A percentile compares a stretch with the other conserved stretches of the same genome.
phyloP scores from a whole-genome alignment of 2,888 invertebrate species.

The Drosophila monieri region DNA sequence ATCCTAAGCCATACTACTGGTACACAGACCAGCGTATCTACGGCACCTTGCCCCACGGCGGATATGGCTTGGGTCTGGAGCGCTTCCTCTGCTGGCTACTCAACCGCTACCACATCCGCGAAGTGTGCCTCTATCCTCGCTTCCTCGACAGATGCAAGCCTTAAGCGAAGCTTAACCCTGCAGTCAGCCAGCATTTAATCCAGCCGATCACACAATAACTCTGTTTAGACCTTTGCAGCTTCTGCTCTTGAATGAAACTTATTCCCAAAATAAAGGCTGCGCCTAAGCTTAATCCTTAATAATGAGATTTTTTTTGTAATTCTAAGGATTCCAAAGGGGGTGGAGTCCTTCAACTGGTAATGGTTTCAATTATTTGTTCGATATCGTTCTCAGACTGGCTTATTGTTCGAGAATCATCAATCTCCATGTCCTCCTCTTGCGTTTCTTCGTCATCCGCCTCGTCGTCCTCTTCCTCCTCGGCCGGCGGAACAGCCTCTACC shows the following conservation, averaged over 20 bases:
- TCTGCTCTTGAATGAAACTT: conserved; percentile 22
- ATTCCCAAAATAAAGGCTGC: conserved; percentile 32
- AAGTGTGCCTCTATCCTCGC: conserved; percentile 98
- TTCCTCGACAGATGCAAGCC: conserved; percentile 97
- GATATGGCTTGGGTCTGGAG: conserved; percentile 98
- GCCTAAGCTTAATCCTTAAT: conserved; percentile 23
- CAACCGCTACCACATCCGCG: conserved; percentile 97
- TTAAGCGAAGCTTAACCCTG: conserved; percentile 82
- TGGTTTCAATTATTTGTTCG: conserved; percentile 62
- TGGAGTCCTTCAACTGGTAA: conserved; percentile 47
- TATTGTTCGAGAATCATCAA: conserved; percentile 2
- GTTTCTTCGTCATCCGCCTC: too few species aligned
- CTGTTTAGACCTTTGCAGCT: neutral
- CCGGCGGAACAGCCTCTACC: conserved; percentile 74
- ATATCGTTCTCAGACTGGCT: conserved; percentile 56
- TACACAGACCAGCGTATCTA: conserved; percentile 98
- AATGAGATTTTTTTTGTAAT: neutral
- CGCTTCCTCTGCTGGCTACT: conserved; percentile 98
- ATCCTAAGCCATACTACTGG: conserved; percentile 98
- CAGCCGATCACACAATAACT: neutral
- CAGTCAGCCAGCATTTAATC: conserved; percentile 24
- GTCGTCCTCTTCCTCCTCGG: conserved; percentile 30
- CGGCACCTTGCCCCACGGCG: conserved; percentile 98
- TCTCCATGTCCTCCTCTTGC: too few species aligned
- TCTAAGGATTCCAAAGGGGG: too few species aligned